Base-by-base conservation (phyloP, 53 echinoderm and acorn worm species). In the Mesocentrotus franciscanus region DNA sequence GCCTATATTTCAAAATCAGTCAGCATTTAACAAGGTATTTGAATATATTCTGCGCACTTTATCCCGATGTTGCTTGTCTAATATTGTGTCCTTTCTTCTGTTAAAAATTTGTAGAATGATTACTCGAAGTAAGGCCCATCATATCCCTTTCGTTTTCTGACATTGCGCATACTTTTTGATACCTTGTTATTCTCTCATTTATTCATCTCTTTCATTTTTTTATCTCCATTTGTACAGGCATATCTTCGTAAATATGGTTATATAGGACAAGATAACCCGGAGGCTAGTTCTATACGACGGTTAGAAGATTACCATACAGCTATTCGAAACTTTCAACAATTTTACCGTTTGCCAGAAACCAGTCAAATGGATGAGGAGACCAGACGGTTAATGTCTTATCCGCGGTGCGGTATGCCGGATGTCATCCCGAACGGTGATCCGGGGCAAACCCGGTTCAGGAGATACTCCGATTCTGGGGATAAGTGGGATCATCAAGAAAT, bases 391-490 rank as follows among this genome's bases (percentile, higher is more conserved):
- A 96, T 98, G 97, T 95, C 95, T 2, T 39, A 78, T 70, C 98
- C 97, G 17, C 95, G 98, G 36, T 98, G 98, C 89, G 98, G 98
- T 34, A 32, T 97, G 14, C 96, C 96, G 26, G 98, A 98, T 58
- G 94, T 97, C 30, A 70, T 96, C 34, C 90, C 81, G 58, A 59
- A 78, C 18, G 95, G 90, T 10, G 95, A 94, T 15, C 95, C 95
- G 14, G 95, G 91, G 0, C 94, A 97, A 49, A 93, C 92, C 32
- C 92, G 98, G 55, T 81, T 64, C 29, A 96, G 85, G 78, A 64
- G 98, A 96, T 98, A 96, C 66, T 97, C 97, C 1, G 95, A 96
- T 76, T 96, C 97, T 10, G 97, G 97, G 1, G 85, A 91, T 0
- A 96, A 97, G 32, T 98, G 98, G 98, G 96, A 97, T 7, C 96